Evolutionary conservation across 2,797 vertebrate genomes (phyloP).

Genomic region (Octomys mimax): DNA sequence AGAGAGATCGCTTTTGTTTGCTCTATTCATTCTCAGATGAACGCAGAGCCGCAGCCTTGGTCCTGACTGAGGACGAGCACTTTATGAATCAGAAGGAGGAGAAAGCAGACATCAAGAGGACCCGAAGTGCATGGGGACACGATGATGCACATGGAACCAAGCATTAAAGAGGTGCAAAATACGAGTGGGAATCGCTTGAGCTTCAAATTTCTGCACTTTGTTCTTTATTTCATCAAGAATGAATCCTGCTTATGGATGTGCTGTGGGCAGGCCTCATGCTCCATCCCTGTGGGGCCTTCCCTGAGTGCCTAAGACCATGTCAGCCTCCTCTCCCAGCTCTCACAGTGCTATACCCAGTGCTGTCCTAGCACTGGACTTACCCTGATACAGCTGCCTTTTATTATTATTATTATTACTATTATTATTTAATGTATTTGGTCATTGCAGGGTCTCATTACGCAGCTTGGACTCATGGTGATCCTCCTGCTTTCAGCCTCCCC

Average conservation of each 20-base stretch:
- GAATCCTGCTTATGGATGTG: not conserved
- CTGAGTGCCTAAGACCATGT: not conserved
- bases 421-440: no score
- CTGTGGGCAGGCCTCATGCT: not conserved
- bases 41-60: not conserved
- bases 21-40: not conserved
- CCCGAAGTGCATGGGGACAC: not conserved
- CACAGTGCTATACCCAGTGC: accelerated
- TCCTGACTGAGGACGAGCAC: not conserved
- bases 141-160: not conserved
- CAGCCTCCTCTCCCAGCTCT: no score
- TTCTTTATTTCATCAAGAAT: not conserved
- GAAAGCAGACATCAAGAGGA: not conserved
- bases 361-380: not conserved
- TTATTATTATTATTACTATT: no score
- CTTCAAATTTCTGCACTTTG: not conserved
- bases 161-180: not conserved
- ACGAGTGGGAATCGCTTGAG: not conserved
- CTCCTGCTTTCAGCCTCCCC: no score
- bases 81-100: not conserved
- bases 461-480: no score
- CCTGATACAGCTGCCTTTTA: not conserved
- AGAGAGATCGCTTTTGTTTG: not conserved
- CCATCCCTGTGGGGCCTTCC: not conserved
- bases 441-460: no score